phyloP scores from a whole-genome alignment of 1,140 invertebrate species.

The Halictus rubicundus region DNA sequence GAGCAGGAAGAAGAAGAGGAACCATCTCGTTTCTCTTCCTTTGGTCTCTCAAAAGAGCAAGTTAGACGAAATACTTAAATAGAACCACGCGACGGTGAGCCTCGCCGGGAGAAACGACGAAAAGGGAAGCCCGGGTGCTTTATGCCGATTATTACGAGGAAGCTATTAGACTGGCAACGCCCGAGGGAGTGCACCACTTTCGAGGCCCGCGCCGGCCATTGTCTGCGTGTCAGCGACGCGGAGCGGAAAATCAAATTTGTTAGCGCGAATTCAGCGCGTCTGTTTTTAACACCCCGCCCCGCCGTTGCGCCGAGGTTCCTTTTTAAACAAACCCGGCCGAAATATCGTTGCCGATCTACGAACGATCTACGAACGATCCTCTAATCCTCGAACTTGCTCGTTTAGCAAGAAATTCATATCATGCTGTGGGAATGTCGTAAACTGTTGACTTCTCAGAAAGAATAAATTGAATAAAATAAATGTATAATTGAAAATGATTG shows the following conservation, averaged over 20 bases:
- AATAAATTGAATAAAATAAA: no score
- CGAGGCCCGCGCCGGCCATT: slow-evolving; percentile 16
- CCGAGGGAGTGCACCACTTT: slow-evolving; percentile 22
- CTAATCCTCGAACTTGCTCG: no score
- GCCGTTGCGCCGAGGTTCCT: neutral
- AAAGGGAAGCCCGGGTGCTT: slow-evolving; percentile 25
- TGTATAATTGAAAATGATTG: no score
- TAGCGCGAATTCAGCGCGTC: slow-evolving; percentile 4
- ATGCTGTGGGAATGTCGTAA: no score
- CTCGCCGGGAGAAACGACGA: neutral
- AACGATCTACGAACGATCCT: no score
- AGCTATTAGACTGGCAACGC: slow-evolving; percentile 40
- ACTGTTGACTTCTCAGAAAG: no score
- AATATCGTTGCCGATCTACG: neutral
- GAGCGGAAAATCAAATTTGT: slow-evolving; percentile 38
- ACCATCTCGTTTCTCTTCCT: slow-evolving; percentile 1
- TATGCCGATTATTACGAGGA: slow-evolving; percentile 44
- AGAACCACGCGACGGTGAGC: neutral
- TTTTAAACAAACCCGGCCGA: neutral
- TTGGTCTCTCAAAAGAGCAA: slow-evolving; percentile 14
- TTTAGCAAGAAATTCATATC: no score
- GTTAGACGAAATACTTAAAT: slow-evolving; percentile 25
- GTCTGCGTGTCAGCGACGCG: slow-evolving; percentile 13
- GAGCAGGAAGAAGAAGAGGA: neutral
- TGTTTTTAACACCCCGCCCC: neutral